phyloP scores from a whole-genome alignment of 2,797 vertebrate species.

The Pristis pectinata region DNA sequence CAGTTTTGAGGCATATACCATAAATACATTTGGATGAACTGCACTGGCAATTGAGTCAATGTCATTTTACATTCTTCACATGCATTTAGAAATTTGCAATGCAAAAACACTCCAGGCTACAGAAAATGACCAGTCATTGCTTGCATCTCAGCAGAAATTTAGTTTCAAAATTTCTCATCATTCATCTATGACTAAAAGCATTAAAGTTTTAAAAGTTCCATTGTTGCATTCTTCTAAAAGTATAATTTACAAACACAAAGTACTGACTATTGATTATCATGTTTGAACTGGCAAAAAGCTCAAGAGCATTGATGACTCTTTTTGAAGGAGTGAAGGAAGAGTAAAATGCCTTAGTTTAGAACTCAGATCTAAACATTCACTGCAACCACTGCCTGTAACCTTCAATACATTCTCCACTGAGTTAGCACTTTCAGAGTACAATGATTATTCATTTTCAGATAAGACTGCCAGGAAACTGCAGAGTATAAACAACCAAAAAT shows the following conservation, averaged over 20 bases:
- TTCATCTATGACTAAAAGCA: constrained; percentile 41
- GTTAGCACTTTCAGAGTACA: constrained; percentile 46
- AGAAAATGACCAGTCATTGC: constrained; percentile 46
- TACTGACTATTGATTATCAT: neutral
- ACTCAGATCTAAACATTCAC: neutral
- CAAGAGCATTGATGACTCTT: neutral
- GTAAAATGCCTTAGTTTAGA: neutral
- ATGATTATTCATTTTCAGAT: constrained; percentile 50
- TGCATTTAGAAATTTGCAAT: constrained; percentile 44
- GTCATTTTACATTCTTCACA: constrained; percentile 39
- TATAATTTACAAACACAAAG: neutral
- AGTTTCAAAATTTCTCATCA: constrained; percentile 49
- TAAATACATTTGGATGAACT: neutral
- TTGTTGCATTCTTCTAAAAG: neutral
- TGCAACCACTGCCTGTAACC: constrained; percentile 40
- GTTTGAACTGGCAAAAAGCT: neutral
- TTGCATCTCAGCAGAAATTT: constrained; percentile 43
- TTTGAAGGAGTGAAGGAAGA: neutral
- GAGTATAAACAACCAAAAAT: constrained; percentile 41
- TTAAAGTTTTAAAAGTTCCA: constrained; percentile 13
- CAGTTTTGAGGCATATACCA: neutral
- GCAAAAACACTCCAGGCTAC: constrained; percentile 41
- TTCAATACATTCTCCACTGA: constrained; percentile 45
- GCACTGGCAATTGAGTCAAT: neutral
- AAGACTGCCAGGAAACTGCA: constrained; percentile 46